Conservation (phyloP, 2,888 invertebrate species). For the Trichogramma evanescens region DNA sequence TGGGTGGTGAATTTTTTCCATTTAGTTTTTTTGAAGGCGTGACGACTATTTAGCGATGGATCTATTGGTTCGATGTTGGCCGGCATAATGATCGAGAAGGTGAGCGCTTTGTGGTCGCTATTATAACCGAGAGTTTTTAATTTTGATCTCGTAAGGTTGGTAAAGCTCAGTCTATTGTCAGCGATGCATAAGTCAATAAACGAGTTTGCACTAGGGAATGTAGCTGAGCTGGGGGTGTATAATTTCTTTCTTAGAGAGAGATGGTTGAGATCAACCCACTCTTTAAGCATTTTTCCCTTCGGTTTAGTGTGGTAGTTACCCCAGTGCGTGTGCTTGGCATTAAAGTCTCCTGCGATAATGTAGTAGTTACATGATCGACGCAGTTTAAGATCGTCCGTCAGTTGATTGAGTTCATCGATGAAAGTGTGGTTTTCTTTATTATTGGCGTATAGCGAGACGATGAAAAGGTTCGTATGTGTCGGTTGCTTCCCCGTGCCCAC, state of each 20-base stretch:
- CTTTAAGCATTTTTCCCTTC: slow-evolving; percentile 7
- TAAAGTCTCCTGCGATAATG: slow-evolving; percentile 22
- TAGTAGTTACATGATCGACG: slow-evolving; percentile 8
- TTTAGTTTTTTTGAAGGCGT: slow-evolving; percentile 15
- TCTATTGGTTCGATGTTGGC: background rate
- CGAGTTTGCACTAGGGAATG: slow-evolving; percentile 9
- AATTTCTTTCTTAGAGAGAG: background rate
- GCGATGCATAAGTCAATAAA: slow-evolving; percentile 17
- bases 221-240: slow-evolving; percentile 1
- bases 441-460: slow-evolving; percentile 19
- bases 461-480: slow-evolving; percentile 1
- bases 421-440: slow-evolving; percentile 15
- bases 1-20: slow-evolving; percentile 14
- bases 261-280: slow-evolving; percentile 7
- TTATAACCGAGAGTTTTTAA: slow-evolving; percentile 3
- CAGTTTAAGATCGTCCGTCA: slow-evolving; percentile 8
- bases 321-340: slow-evolving; percentile 14
- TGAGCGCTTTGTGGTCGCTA: slow-evolving; percentile 17
- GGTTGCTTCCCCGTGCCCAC: no score
- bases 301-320: background rate
- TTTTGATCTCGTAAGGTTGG: slow-evolving; percentile 2
- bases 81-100: background rate
- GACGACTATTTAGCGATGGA: background rate
- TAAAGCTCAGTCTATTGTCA: slow-evolving; percentile 7
- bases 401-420: slow-evolving; percentile 13